These are phyloP conservation scores for Aphelinus atriplicis DNA, from an alignment of 1,140 invertebrate genomes.

Conservation along the genomic window DNA sequence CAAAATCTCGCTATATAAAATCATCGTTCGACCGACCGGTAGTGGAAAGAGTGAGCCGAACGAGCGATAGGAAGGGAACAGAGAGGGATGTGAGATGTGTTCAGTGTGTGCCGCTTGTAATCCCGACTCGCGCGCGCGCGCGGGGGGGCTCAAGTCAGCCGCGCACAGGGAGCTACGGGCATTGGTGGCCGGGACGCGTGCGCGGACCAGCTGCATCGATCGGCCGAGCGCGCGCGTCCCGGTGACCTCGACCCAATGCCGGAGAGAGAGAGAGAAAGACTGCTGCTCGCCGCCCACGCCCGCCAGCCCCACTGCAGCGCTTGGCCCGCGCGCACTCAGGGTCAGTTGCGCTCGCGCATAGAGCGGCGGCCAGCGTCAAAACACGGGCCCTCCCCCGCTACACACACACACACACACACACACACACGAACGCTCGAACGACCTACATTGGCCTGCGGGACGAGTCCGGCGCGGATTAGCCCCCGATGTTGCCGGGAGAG, in stretches of 20 bases:
- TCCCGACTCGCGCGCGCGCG: background rate
- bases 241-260: constrained; percentile 65
- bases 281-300: too few species aligned
- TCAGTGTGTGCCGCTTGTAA: too few species aligned
- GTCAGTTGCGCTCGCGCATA: background rate
- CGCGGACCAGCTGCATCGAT: constrained; percentile 56
- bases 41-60: constrained; percentile 17
- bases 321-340: too few species aligned
- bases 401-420: constrained; percentile 35
- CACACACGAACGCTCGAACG: background rate
- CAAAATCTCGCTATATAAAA: too few species aligned
- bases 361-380: too few species aligned
- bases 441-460: too few species aligned
- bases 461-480: too few species aligned
- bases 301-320: too few species aligned
- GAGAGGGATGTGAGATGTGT: too few species aligned
- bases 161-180: background rate
- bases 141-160: constrained; percentile 14
- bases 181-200: constrained; percentile 39
- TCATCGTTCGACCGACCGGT: constrained; percentile 23
- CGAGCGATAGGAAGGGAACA: background rate
- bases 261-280: constrained; percentile 8
- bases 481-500: too few species aligned
- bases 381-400: constrained; percentile 7
- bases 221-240: constrained; percentile 53